Percentiles rank a stretch among this genome's conserved stretches.
These are phyloP conservation scores for Pithys albifrons DNA, from an alignment of 2,113 vertebrate genomes.

Conservation along the genomic window DNA sequence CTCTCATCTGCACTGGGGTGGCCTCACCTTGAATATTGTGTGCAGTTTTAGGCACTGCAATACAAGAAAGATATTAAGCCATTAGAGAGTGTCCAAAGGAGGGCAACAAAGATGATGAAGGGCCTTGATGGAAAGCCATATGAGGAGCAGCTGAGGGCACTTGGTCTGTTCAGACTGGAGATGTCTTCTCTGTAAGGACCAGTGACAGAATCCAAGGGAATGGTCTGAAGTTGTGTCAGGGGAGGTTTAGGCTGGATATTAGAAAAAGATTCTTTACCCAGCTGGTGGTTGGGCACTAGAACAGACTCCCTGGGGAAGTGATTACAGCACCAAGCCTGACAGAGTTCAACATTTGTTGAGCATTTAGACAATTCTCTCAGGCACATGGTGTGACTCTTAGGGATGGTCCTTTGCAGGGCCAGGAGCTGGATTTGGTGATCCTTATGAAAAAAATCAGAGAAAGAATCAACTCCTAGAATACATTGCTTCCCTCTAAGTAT, in stretches of 20 bases:
- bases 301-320: neutral
- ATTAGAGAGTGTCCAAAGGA: neutral
- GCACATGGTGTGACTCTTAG: neutral
- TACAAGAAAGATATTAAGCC: neutral
- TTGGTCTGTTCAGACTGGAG: neutral
- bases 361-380: neutral
- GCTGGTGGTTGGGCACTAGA: neutral
- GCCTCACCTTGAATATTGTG: neutral
- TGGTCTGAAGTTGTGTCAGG: neutral
- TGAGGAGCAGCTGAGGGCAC: neutral
- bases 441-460: neutral
- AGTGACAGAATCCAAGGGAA: neutral
- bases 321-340: neutral
- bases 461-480: neutral
- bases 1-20: neutral
- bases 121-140: neutral
- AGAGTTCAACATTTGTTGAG: neutral
- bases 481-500: neutral
- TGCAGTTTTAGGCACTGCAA: neutral
- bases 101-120: neutral
- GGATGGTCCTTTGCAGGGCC: neutral
- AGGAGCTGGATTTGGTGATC: neutral
- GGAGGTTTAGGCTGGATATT: neutral
- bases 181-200: neutral
- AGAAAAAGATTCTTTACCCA: neutral